phyloP scores from a whole-genome alignment of 2,113 vertebrate genomes.

The Scortum barcoo region DNA sequence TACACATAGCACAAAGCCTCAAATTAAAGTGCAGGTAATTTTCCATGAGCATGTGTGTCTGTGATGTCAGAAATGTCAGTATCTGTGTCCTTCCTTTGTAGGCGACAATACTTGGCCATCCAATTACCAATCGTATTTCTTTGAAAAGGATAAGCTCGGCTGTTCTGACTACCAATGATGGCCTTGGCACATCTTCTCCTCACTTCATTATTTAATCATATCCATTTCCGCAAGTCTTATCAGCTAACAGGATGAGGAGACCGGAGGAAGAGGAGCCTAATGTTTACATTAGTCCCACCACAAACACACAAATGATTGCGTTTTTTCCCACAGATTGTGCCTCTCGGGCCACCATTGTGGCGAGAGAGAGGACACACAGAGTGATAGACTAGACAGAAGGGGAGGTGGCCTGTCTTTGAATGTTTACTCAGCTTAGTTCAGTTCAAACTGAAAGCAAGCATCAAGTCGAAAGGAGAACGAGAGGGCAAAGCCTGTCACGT shows the following conservation, averaged over 20 bases:
- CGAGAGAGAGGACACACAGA: constrained; percentile 1
- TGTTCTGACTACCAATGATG: constrained; percentile 3
- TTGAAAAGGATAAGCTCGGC: constrained; percentile 28
- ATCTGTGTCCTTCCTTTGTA: constrained; percentile 47
- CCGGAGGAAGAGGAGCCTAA: constrained; percentile 51
- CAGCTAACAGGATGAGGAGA: constrained; percentile 43
- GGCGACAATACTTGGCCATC: constrained; percentile 32
- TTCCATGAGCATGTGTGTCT: constrained; percentile 27
- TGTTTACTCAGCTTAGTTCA: constrained; percentile 47
- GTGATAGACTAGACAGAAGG: background rate
- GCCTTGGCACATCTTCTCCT: constrained; percentile 40
- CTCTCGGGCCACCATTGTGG: constrained; percentile 24
- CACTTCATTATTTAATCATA: constrained; percentile 57
- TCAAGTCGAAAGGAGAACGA: constrained; percentile 4
- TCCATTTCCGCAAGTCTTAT: constrained; percentile 48
- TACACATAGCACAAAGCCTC: constrained; percentile 36
- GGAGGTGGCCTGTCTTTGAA: constrained; percentile 23
- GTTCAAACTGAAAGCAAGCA: constrained; percentile 26
- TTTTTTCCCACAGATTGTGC: constrained; percentile 58
- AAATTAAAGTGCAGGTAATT: constrained; percentile 23
- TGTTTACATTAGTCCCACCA: constrained; percentile 62
- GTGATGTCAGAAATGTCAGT: constrained; percentile 29
- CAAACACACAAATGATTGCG: constrained; percentile 22
- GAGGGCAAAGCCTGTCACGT: background rate
- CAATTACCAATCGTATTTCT: constrained; percentile 38